These are phyloP conservation scores for Salarias fasciatus DNA, from an alignment of 2,797 vertebrate genomes.

Conservation along the genomic window DNA sequence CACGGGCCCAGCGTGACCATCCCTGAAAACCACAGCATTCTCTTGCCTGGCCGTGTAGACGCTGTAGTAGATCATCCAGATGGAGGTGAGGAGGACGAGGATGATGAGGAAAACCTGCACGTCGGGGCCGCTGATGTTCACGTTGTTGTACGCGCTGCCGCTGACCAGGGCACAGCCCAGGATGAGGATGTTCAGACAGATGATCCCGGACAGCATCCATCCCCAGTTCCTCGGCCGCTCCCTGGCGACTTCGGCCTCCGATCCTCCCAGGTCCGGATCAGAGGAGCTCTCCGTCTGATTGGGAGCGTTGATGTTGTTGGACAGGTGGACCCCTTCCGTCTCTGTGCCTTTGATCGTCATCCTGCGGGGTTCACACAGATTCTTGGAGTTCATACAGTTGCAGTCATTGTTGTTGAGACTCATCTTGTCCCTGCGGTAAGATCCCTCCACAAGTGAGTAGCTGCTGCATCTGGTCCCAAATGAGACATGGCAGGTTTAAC, in stretches of 20 bases:
- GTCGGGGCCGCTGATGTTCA: constrained; percentile 79
- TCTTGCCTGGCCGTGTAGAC: constrained; percentile 73
- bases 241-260: constrained; percentile 37
- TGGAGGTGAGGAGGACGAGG: constrained; percentile 85
- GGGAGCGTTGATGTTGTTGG: constrained; percentile 36
- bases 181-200: constrained; percentile 88
- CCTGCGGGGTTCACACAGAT: constrained; percentile 70
- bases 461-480: constrained; percentile 20
- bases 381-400: constrained; percentile 55
- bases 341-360: constrained; percentile 70
- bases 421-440: constrained; percentile 47
- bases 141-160: constrained; percentile 83
- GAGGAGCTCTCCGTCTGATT: neutral
- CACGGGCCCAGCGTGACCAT: constrained; percentile 91
- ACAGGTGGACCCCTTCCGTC: constrained; percentile 57
- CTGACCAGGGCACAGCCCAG: constrained; percentile 90
- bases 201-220: constrained; percentile 89
- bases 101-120: constrained; percentile 89
- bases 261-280: constrained; percentile 38
- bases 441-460: constrained; percentile 19
- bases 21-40: constrained; percentile 85
- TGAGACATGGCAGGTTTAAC: constrained; percentile 51
- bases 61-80: constrained; percentile 91
- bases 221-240: constrained; percentile 88
- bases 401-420: constrained; percentile 60